Base-by-base conservation (phyloP, 2,797 vertebrate species). In the Enteromius treurensis region DNA sequence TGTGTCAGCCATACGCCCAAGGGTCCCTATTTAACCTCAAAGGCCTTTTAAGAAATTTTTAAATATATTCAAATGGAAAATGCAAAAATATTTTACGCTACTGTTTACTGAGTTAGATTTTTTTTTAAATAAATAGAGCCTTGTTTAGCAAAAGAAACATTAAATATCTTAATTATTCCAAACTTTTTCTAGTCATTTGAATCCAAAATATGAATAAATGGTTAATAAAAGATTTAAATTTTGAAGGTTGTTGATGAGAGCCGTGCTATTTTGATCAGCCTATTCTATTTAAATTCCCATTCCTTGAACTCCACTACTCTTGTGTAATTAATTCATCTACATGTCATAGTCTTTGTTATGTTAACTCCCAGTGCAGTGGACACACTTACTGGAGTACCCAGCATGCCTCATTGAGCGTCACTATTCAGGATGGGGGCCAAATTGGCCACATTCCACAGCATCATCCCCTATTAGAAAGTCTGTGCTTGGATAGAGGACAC, bases 331-430 rank as follows among this genome's bases (percentile, higher is more conserved):
- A 76, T 76, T 76, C 47, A 45, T 40, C 13, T 32, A 19, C 55
- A 73, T 70, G 53, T 81, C 58, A 15, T 45, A 40, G 77, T 79
- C 37, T 49, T 51, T 76, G 71, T 45, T 79, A 78, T 62, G 77
- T 58, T 80, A 49, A 79, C 68, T 19, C 34, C 14, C 77, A 79
- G 53, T 53, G 40, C 51, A 68, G 21, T 53, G 42, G 65, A 79
- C 76, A 79, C 55, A 75, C 80, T 80, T 85, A 49, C 80, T 77
- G 73, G 26, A 40, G 74, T 84, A 67, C 40, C 45, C 79, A 80
- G 34, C 82, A 86, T 79, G 84, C 79, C 55, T 83, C 82, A 62
- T 34, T 84, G 77, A 81, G 58, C 55, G 29, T 65, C 29, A 62
- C 62, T 29, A 55, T 68, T 81, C 55, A 68, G 51, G 67, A 77